These are phyloP conservation scores for Procambarus virginalis DNA, from an alignment of 1,140 invertebrate genomes.

Conservation along the genomic window DNA sequence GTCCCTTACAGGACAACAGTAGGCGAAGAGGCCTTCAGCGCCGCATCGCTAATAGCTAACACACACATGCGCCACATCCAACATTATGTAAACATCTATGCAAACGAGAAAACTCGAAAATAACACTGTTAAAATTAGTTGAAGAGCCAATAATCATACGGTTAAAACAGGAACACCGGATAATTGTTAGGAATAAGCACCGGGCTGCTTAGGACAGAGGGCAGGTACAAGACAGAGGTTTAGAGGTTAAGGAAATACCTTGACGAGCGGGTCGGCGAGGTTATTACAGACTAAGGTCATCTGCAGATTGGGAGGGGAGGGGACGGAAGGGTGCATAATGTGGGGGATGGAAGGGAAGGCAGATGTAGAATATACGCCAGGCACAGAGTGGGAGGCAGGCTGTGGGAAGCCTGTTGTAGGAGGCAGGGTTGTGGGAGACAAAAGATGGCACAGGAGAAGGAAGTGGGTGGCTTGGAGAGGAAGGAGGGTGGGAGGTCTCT, in stretches of 20 bases:
- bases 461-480: no score
- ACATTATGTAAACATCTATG: constrained; percentile 16
- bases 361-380: not conserved
- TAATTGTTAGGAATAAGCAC: not conserved
- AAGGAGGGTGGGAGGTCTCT: no score
- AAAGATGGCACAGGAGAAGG: no score
- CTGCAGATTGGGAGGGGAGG: not conserved
- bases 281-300: not conserved
- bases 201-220: not conserved
- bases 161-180: not conserved
- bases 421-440: no score
- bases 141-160: constrained; percentile 12
- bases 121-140: not conserved
- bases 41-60: not conserved
- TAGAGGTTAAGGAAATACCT: not conserved
- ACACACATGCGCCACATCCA: not conserved
- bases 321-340: not conserved
- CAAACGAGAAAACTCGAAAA: constrained; percentile 42
- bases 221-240: not conserved
- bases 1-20: no score
- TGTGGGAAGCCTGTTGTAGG: no score
- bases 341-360: not conserved
- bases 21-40: no score
- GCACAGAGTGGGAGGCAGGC: no score
- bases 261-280: not conserved